phyloP scores from a whole-genome alignment of 2,797 vertebrate species.

The Carcharodon carcharias region DNA sequence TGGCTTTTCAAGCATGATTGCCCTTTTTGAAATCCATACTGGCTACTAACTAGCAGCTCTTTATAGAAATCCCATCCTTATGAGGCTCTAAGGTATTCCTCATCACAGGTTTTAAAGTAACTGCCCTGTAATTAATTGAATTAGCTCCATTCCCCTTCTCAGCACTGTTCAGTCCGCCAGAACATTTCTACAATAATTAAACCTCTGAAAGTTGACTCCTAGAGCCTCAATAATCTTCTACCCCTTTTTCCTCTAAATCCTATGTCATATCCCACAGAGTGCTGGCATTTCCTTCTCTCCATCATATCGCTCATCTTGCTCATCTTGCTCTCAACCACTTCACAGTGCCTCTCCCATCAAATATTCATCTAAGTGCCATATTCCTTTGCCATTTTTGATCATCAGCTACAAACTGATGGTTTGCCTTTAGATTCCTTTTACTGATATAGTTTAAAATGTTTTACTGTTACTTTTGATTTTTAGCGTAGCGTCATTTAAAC shows the following conservation, averaged over 20 bases:
- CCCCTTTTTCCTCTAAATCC: background rate
- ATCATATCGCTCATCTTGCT: background rate
- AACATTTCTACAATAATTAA: background rate
- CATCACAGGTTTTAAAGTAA: background rate
- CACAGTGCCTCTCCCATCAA: background rate
- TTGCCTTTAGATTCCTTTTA: background rate
- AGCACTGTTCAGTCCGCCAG: background rate
- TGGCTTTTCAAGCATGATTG: background rate
- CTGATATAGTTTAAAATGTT: background rate
- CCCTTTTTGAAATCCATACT: background rate
- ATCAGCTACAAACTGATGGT: background rate
- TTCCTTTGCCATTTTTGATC: background rate
- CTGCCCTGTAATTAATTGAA: background rate
- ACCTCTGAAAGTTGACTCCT: background rate
- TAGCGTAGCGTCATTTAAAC: background rate
- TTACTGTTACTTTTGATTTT: background rate
- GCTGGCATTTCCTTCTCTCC: background rate
- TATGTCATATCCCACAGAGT: background rate
- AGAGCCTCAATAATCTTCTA: background rate
- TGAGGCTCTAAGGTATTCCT: background rate
- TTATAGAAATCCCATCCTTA: background rate
- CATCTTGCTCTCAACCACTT: background rate
- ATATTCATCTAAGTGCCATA: background rate
- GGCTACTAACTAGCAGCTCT: no score
- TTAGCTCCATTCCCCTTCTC: background rate